phyloP scores from a whole-genome alignment of 2,113 vertebrate genomes.

The Siphamia tubifer region DNA sequence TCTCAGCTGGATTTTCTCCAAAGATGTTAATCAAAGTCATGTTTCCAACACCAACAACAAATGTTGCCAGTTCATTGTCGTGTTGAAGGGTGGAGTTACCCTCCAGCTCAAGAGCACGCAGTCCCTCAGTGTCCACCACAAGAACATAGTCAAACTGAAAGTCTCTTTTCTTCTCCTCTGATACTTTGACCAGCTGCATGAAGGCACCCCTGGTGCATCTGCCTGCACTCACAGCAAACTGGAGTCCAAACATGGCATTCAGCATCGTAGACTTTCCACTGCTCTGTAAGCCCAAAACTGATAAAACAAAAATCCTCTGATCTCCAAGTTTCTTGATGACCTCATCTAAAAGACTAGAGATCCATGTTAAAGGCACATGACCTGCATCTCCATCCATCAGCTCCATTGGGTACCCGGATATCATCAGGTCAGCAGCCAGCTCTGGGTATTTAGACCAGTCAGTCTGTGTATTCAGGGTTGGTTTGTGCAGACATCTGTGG shows the following conservation, averaged over 20 bases:
- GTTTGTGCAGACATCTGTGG: conserved; percentile 14
- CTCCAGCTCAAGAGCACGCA: conserved; percentile 33
- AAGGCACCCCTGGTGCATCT: conserved; percentile 79
- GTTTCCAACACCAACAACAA: conserved; percentile 54
- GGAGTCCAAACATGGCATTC: conserved; percentile 67
- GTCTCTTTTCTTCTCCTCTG: conserved; percentile 28
- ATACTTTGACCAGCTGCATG: conserved; percentile 65
- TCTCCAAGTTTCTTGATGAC: conserved; percentile 75
- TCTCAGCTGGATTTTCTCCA: conserved; percentile 54
- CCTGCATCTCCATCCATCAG: too few relatives aligned
- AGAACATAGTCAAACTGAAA: conserved; percentile 1
- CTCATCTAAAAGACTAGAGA: conserved; percentile 76
- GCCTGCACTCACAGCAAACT: conserved; percentile 80
- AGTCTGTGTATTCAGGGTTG: not conserved
- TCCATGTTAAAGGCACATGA: conserved; percentile 65
- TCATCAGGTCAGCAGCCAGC: conserved; percentile 79
- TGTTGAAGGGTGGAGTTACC: not conserved
- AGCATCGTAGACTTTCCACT: conserved; percentile 83
- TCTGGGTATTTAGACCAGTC: conserved; percentile 55
- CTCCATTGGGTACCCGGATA: conserved; percentile 41
- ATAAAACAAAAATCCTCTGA: conserved; percentile 80
- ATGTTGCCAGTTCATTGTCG: conserved; percentile 42
- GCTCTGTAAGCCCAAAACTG: conserved; percentile 78
- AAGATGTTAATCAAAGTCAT: conserved; percentile 56
- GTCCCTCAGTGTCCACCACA: conserved; percentile 59